Base-by-base conservation (phyloP, 2,888 invertebrate genomes). In the Nomada goodeniana region DNA sequence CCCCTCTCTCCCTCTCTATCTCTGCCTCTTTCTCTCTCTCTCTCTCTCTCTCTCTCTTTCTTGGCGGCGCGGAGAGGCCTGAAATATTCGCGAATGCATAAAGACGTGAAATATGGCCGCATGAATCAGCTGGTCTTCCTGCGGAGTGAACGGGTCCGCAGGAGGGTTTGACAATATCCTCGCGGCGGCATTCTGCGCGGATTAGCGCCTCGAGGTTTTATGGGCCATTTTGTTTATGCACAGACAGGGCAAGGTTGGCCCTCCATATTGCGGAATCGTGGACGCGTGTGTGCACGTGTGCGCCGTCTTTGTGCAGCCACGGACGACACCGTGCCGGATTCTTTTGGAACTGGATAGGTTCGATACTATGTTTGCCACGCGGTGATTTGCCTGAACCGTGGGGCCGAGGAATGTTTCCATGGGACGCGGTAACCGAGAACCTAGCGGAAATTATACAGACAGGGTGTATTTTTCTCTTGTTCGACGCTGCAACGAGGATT, bases 21-120 rank as follows among this genome's bases (percentile, higher is more conserved):
- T 23, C 23, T 23, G 1, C 1, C 23, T 23, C 23, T 23, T 1
- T 26, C 26, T 2, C 26, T 26, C 26, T 2, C 26, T 36, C 13
- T 72, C 26, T 69, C 55, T 65, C 57, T 69, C 67, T 42, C 23
- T 23, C 67, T 75, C 59, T 64, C 50, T n/a, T 64, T 59, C 71
- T 53, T 55, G 61, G 26, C 68, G 68, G 73, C 73, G 87, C 76
- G 85, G 82, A 83, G 85, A 85, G 87, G 75, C 80, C 87, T 89
- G 87, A 91, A 90, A 90, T 91, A 91, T 91, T 91, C 90, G 87
- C 87, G 88, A 80, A 88, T 89, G 90, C 90, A 91, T 91, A 91
- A 91, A 91, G 90, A 89, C 84, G 86, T 91, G 90, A 91, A 90
- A 91, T 91, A 91, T 91, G 90, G 90, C 89, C 90, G 86, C 88